phyloP scores from a whole-genome alignment of 1,140 invertebrate genomes.

The Drosophila nigromelanica region DNA sequence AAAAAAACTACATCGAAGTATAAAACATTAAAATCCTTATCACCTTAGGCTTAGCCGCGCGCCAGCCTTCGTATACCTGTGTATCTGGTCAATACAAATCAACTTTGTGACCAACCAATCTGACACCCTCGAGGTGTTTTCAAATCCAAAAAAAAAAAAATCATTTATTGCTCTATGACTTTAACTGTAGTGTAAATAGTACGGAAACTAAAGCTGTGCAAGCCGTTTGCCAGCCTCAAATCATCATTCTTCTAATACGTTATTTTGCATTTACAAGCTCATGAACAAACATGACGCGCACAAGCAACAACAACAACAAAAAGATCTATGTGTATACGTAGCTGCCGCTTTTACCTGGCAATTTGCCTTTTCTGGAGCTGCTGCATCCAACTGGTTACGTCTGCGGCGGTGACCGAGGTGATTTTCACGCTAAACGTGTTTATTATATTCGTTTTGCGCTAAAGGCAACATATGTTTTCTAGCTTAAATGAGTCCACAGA shows the following conservation, averaged over 20 bases:
- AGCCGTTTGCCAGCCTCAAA: neutral
- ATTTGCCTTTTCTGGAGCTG: conserved; percentile 20
- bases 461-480: conserved; percentile 55
- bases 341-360: conserved; percentile 4
- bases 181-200: conserved; percentile 13
- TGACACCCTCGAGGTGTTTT: no score
- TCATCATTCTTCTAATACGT: conserved; percentile 2
- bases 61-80: no score
- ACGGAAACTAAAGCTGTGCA: conserved; percentile 10
- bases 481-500: conserved; percentile 37
- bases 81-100: no score
- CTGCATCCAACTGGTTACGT: neutral
- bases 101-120: no score
- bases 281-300: conserved; percentile 24
- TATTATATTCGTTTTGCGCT: neutral
- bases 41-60: no score
- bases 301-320: neutral
- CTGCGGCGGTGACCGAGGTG: conserved; percentile 28
- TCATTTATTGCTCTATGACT: conserved; percentile 18
- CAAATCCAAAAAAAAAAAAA: no score
- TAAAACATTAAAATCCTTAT: no score
- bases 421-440: neutral
- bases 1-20: no score
- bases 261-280: neutral
- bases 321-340: conserved; percentile 6